These are phyloP conservation scores for Helogale parvula DNA, from an alignment of 2,113 vertebrate genomes.

Conservation along the genomic window DNA sequence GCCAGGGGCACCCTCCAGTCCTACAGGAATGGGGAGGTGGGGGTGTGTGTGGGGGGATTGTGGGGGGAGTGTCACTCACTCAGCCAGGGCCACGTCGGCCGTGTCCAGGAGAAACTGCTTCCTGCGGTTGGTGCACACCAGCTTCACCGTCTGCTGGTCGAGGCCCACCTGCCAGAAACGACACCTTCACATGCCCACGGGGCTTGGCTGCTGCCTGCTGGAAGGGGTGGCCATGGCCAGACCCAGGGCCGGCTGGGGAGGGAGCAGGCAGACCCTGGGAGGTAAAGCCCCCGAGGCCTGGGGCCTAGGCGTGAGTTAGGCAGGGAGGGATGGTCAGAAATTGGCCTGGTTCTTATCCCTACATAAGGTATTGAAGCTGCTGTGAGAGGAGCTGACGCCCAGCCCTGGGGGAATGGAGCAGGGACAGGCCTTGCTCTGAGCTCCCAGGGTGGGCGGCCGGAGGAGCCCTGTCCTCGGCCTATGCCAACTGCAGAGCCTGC, in stretches of 20 bases:
- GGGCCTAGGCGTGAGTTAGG: not conserved
- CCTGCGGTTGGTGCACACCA: conserved; percentile 96
- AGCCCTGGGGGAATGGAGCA: not conserved
- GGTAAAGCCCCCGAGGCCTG: not conserved
- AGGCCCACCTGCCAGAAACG: conserved; percentile 92
- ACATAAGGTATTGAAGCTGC: not conserved
- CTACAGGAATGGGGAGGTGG: fast-evolving
- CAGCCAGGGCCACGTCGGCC: conserved; percentile 91
- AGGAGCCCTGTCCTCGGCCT: not conserved
- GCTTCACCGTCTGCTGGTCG: conserved; percentile 93
- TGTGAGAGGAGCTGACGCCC: not conserved
- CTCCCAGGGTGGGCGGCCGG: not conserved
- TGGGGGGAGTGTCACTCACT: conserved; percentile 84
- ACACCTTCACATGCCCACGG: not conserved
- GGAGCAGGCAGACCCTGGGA: not conserved
- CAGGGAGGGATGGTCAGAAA: not conserved
- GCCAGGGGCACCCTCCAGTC: not conserved
- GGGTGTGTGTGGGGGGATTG: too few relatives aligned
- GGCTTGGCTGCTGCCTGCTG: not conserved
- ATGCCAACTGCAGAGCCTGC: not conserved
- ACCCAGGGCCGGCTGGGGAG: not conserved
- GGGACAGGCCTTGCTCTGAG: not conserved
- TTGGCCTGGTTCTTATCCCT: not conserved
- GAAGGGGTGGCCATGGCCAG: not conserved
- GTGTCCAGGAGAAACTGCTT: conserved; percentile 97